Evolutionary conservation across 2,797 vertebrate species (phyloP), one percentile per base, ranked within the genome.

Genomic region (Eutrigla gurnardus): DNA sequence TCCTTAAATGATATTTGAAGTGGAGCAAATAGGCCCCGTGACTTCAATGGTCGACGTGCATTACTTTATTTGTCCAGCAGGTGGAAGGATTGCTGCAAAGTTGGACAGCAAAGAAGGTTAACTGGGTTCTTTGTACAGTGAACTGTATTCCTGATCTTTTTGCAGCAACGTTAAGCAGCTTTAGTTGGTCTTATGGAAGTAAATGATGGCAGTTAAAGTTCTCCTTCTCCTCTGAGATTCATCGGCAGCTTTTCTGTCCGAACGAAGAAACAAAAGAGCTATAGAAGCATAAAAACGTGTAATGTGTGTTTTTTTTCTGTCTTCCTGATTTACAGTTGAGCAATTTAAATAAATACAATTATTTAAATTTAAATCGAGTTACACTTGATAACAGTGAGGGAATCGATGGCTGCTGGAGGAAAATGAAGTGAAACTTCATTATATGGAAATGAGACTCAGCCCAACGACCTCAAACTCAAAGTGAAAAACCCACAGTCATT

Each of bases 61-160:
- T 33, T 66, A 15, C 36, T 54, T 9, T 45, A 6, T 10, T 0
- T 52, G 50, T 39, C 77, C 83, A 85, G 58, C 54, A 82, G 76
- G 32, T 42, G 70, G 66, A 17, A 3, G 0, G 0, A 9, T 55
- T 18, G 52, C 32, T 36, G 6, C 39, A 81, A 6, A 52, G 17
- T 18, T 50, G 4, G 7, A 58, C 10, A 17, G 18, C 25, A 11
- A 33, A 14, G 6, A 8, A 32, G 12, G 65, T 49, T 11, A 9
- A 65, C 60, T 17, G 70, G 61, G 65, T 73, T 64, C 53, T 63
- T 25, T 3, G 1, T n/a, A 25, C 2, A n/a, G 17, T 7, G 2
- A 0, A 1, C n/a, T 11, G 25, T 25, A 25, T 25, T 25, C 25
- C 25, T 25, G 25, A 25, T 25, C 18, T 49, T 35, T 46, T 12